Percentiles rank a stretch among this genome's conserved stretches.
Evolutionary conservation across 2,888 invertebrate genomes (phyloP).

Genomic region (Nezara viridula): DNA sequence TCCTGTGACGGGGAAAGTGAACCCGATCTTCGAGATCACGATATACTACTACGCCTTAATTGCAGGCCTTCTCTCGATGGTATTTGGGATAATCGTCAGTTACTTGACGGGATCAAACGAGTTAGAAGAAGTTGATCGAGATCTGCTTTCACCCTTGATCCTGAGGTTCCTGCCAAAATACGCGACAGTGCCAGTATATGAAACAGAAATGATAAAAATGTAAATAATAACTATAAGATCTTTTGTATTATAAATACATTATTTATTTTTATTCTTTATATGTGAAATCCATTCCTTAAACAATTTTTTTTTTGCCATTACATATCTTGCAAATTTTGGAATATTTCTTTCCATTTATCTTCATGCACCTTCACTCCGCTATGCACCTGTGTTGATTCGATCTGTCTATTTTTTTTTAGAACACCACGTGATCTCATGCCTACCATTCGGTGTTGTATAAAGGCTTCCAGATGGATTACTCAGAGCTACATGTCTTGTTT

Average conservation of each 20-base stretch:
- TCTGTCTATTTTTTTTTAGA: no score
- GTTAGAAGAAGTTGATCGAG: conserved; percentile 73
- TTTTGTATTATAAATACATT: background rate
- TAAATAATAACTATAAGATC: background rate
- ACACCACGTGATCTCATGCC: no score
- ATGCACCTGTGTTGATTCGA: no score
- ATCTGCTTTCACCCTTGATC: conserved; percentile 74
- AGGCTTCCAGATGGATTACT: no score
- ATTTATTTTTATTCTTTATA: background rate
- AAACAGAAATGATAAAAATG: conserved; percentile 29
- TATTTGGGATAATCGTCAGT: conserved; percentile 76
- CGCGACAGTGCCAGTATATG: background rate
- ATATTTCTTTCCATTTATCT: no score
- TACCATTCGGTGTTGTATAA: no score
- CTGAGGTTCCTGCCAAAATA: conserved; percentile 70
- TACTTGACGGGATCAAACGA: conserved; percentile 74
- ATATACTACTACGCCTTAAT: background rate
- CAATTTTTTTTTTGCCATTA: no score
- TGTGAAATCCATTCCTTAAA: background rate
- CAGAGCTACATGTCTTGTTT: no score
- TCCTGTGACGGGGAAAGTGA: background rate
- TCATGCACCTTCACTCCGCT: no score
- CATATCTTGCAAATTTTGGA: no score
- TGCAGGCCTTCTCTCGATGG: conserved; percentile 70
- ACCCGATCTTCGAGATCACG: background rate